These are phyloP conservation scores for Trichonephila inaurata DNA, from an alignment of 1,140 invertebrate species.

Conservation along the genomic window DNA sequence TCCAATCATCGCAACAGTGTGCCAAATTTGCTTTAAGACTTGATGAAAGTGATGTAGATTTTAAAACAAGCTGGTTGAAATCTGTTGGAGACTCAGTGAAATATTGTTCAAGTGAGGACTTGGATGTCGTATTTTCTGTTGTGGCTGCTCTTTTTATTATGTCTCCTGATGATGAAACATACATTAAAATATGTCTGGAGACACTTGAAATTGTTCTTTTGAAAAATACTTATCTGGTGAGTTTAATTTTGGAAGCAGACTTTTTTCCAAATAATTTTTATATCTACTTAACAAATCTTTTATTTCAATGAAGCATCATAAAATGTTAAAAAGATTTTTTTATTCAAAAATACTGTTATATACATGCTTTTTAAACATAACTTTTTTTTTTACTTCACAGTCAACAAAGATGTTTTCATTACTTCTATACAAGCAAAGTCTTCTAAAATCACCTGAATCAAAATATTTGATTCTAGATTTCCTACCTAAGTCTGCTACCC, in stretches of 20 bases:
- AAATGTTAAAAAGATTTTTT: too few species aligned
- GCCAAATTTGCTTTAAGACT: conserved; percentile 41
- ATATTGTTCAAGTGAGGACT: background rate
- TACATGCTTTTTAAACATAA: too few species aligned
- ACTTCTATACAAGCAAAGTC: conserved; percentile 68
- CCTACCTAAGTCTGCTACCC: conserved; percentile 59
- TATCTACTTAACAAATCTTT: too few species aligned
- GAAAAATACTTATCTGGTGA: conserved; percentile 57
- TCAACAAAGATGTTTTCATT: conserved; percentile 65
- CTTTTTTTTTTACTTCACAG: background rate
- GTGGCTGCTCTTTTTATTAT: conserved; percentile 60
- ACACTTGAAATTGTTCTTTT: conserved; percentile 49
- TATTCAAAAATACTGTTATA: too few species aligned
- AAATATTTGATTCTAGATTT: conserved; percentile 60
- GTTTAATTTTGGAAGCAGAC: background rate
- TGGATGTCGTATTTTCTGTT: conserved; percentile 54
- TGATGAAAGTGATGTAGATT: conserved; percentile 3
- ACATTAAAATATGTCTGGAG: conserved; percentile 12
- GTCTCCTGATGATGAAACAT: conserved; percentile 5
- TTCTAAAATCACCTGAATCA: conserved; percentile 23
- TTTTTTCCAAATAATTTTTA: background rate
- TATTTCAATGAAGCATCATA: too few species aligned
- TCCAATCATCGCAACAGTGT: conserved; percentile 16
- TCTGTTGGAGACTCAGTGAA: background rate
- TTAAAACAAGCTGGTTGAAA: conserved; percentile 53